Base-by-base conservation (phyloP, 2,888 invertebrate species). In the Ectemnius continuus region DNA sequence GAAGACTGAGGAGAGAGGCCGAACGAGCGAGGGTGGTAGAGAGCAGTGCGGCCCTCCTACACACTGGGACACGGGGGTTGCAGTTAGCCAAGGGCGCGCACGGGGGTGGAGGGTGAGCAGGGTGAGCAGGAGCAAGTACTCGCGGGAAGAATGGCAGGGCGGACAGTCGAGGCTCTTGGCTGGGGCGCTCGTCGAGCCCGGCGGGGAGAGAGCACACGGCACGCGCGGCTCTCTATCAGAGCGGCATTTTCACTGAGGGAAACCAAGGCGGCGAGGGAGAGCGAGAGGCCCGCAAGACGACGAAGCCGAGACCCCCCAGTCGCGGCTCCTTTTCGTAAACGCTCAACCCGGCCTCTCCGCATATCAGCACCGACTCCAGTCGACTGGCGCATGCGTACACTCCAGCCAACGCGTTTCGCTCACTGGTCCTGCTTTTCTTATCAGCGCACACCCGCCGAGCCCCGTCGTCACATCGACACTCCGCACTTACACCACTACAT, bases 161-260 rank as follows among this genome's bases (percentile, higher is more conserved):
- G 16, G 67, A 66, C 73, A 46, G 69, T 64, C 46, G 61, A 26
- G n/a, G 73, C 72, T 66, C 23, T 58, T 64, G 71, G 66, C 67
- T 58, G 60, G 71, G 63, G 67, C 76, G 76, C 79, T 8, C 36
- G 78, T 64, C 82, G 60, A 77, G 75, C 77, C 71, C 79, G n/a
- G 16, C 52, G 52, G 52, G 70, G 62, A 65, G 67, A 78, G 80
- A 79, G 72, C 72, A 82, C 83, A 81, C 83, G 83, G 75, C 78
- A 81, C 82, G 82, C 79, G 78, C 79, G 80, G 75, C 79, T 79
- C 76, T 73, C 79, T 79, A 78, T 85, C 85, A 80, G 76, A 84
- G 85, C 84, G 82, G 84, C 85, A 86, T 85, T 86, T 84, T 85
- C 81, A 86, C 85, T 84, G 78, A 76, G 1, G 64, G 70, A 72